phyloP scores from a whole-genome alignment of 2,888 invertebrate species.

The Hedychridium roseum region DNA sequence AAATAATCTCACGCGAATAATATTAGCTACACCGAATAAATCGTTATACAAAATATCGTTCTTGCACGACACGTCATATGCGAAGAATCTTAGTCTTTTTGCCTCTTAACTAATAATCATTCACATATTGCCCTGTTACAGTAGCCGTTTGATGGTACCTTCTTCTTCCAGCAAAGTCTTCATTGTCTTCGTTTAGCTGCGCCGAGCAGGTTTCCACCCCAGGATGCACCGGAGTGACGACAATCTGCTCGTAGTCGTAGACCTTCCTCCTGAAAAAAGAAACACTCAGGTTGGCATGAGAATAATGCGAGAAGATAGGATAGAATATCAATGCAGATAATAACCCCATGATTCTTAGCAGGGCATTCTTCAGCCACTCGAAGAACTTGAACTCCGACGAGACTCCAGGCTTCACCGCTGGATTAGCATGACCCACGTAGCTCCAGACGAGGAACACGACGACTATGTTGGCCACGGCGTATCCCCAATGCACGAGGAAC shows the following conservation, averaged over 20 bases:
- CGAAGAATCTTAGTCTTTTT: constrained; percentile 4
- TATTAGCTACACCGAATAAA: constrained; percentile 16
- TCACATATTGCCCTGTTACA: constrained; percentile 76
- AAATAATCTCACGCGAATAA: constrained; percentile 29
- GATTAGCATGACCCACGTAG: constrained; percentile 94
- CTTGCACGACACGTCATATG: constrained; percentile 9
- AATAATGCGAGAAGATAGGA: constrained; percentile 1
- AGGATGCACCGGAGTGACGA: constrained; percentile 83
- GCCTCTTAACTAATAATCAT: constrained; percentile 46
- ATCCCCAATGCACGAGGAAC: constrained; percentile 93
- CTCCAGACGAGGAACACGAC: constrained; percentile 88
- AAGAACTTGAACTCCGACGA: constrained; percentile 85
- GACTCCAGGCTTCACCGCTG: constrained; percentile 92
- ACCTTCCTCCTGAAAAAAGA: constrained; percentile 73
- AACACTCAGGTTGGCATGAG: constrained; percentile 3
- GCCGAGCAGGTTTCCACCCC: constrained; percentile 83
- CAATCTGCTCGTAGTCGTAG: constrained; percentile 84
- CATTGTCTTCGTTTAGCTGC: constrained; percentile 93
- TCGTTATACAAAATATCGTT: constrained; percentile 21
- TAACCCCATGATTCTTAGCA: constrained; percentile 81
- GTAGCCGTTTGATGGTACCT: constrained; percentile 93
- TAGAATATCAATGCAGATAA: constrained; percentile 30
- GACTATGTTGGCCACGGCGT: constrained; percentile 83
- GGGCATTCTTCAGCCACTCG: constrained; percentile 77
- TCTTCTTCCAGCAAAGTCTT: constrained; percentile 90